Evolutionary conservation across 1,140 invertebrate genomes (phyloP).

Genomic region (Oreohelix idahoensis): DNA sequence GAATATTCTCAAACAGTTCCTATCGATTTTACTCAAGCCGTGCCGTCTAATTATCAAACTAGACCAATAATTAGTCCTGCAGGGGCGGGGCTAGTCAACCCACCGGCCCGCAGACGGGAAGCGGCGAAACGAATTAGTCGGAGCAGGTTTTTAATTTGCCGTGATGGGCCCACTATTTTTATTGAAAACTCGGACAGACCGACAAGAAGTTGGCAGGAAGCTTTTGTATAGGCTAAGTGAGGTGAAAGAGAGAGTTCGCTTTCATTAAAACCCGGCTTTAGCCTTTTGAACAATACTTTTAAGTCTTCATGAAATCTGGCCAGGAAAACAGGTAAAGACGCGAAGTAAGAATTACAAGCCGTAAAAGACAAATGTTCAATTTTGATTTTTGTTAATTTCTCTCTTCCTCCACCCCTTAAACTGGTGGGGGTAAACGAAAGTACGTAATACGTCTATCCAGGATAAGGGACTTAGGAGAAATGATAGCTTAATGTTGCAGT

Average conservation of each 20-base stretch:
- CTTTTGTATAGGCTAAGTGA: background rate
- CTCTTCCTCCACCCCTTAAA: no score
- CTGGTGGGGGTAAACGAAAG: no score
- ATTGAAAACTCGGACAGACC: background rate
- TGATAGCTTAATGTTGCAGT: no score
- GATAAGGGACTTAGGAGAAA: no score
- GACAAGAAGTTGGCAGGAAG: background rate
- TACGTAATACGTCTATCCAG: no score
- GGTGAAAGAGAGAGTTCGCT: background rate
- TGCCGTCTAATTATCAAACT: constrained; percentile 26
- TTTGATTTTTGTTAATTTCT: no score
- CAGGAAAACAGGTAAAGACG: no score
- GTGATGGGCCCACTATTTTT: background rate
- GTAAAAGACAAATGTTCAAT: no score
- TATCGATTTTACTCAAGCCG: background rate
- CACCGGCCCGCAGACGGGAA: constrained; percentile 24
- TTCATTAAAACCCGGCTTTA: constrained; percentile 6
- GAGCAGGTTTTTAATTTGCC: constrained; percentile 25
- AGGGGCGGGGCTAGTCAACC: background rate
- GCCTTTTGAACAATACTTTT: background rate
- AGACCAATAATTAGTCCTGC: constrained; percentile 23
- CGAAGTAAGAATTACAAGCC: no score
- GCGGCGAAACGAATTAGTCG: constrained; percentile 8
- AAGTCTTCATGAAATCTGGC: no score
- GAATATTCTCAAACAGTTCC: background rate